Conservation (phyloP, 2,888 invertebrate genomes). For the Caenorhabditis virilis region DNA sequence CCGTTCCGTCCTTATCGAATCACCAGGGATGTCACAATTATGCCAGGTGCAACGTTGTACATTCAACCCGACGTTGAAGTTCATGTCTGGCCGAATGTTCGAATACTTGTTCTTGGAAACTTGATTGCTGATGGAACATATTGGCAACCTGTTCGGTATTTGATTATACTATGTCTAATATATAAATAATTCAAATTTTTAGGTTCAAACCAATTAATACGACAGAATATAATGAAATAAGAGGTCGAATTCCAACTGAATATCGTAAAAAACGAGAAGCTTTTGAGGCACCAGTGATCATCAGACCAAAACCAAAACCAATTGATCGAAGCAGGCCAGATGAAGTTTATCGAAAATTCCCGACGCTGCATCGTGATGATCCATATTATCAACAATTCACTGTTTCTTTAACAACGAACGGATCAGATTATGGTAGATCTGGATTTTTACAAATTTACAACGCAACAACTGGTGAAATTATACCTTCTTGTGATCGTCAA, state of each 20-base stretch:
- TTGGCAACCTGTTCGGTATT: constrained; percentile 70
- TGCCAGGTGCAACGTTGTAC: constrained; percentile 87
- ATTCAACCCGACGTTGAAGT: constrained; percentile 81
- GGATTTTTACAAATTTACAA: constrained; percentile 79
- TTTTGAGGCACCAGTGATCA: background rate
- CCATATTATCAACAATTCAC: constrained; percentile 65
- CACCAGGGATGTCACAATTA: constrained; percentile 88
- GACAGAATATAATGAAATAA: constrained; percentile 60
- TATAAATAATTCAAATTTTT: no score
- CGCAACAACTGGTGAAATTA: constrained; percentile 91
- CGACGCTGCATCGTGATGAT: constrained; percentile 63
- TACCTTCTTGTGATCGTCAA: constrained; percentile 90
- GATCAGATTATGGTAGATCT: constrained; percentile 40
- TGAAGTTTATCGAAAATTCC: constrained; percentile 62
- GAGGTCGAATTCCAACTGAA: constrained; percentile 50
- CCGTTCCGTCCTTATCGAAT: constrained; percentile 78
- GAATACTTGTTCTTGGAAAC: constrained; percentile 78
- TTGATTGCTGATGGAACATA: constrained; percentile 85
- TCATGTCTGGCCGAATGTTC: constrained; percentile 90
- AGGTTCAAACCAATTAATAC: constrained; percentile 67
- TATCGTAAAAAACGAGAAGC: constrained; percentile 31
- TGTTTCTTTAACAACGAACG: constrained; percentile 49
- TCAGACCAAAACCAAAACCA: constrained; percentile 1
- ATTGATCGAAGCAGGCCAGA: constrained; percentile 47
- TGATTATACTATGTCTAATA: no score